Percentiles rank a stretch among this genome's conserved stretches.
Conservation (phyloP, 2,113 vertebrate genomes). For the Colaptes auratus region DNA sequence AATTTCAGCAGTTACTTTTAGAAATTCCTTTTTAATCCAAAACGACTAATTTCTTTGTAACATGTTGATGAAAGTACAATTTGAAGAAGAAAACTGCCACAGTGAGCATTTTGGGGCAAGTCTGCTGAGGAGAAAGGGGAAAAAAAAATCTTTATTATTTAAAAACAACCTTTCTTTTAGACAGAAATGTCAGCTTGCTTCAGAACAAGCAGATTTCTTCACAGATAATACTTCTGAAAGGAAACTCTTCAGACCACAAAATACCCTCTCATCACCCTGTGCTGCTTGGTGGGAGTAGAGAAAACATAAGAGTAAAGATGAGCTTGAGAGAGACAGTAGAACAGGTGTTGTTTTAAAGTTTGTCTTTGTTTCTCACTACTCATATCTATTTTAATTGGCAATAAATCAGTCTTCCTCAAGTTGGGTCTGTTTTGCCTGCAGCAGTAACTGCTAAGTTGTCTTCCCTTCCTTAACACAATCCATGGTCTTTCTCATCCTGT, state of each 20-base stretch:
- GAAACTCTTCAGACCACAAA: background rate
- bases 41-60: background rate
- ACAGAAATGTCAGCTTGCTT: background rate
- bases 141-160: background rate
- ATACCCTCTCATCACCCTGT: rapidly evolving
- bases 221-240: background rate
- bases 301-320: background rate
- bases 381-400: background rate
- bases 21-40: background rate
- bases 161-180: background rate
- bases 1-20: background rate
- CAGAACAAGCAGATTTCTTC: background rate
- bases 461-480: background rate
- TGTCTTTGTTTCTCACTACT: background rate
- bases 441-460: background rate
- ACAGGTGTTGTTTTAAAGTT: background rate
- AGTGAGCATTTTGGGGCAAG: background rate
- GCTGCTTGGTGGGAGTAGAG: rapidly evolving
- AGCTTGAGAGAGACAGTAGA: background rate
- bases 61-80: background rate
- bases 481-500: background rate
- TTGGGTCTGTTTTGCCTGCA: background rate
- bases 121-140: background rate
- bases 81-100: background rate
- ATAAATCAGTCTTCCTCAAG: background rate